Percentiles rank a stretch among this genome's conserved stretches.
Conservation (phyloP, 1,140 invertebrate species). For the Drosophila parabipectinata region DNA sequence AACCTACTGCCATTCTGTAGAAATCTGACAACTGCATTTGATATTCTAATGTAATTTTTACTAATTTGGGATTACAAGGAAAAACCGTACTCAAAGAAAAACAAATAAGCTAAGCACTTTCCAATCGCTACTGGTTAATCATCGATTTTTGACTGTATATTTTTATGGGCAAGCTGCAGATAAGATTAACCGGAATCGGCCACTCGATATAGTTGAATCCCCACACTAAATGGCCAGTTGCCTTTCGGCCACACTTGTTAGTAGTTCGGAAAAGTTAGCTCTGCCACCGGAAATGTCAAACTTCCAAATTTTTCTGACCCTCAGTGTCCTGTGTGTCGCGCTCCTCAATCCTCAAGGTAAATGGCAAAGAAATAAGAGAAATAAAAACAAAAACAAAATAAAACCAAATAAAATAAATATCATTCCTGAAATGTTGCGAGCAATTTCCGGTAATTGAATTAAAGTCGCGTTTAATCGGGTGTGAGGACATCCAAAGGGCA, state of each 20-base stretch:
- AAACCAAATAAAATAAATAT: slow-evolving; percentile 21
- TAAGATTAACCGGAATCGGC: slow-evolving; percentile 67
- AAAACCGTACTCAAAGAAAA: slow-evolving; percentile 7
- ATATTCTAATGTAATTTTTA: neutral
- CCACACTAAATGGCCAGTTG: slow-evolving; percentile 16
- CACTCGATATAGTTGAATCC: slow-evolving; percentile 38
- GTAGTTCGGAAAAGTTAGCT: slow-evolving; percentile 5
- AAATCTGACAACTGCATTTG: neutral
- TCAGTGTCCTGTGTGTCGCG: slow-evolving; percentile 48
- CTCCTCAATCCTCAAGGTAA: slow-evolving; percentile 59
- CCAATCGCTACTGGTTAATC: slow-evolving; percentile 38
- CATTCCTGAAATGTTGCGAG: slow-evolving; percentile 33
- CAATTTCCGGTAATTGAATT: slow-evolving; percentile 75
- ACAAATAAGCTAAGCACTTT: neutral
- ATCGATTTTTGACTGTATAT: slow-evolving; percentile 36
- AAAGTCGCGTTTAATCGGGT: slow-evolving; percentile 47
- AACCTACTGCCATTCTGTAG: slow-evolving; percentile 32
- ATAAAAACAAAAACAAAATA: slow-evolving; percentile 2
- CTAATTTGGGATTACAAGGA: slow-evolving; percentile 32
- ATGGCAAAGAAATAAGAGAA: slow-evolving; percentile 1
- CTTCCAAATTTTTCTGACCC: slow-evolving; percentile 31
- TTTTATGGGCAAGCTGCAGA: slow-evolving; percentile 38
- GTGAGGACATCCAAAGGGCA: slow-evolving; percentile 41
- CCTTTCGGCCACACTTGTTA: slow-evolving; percentile 18
- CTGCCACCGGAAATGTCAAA: slow-evolving; percentile 46